Conservation (phyloP, 2,113 vertebrate genomes). For the Laterallus jamaicensis region DNA sequence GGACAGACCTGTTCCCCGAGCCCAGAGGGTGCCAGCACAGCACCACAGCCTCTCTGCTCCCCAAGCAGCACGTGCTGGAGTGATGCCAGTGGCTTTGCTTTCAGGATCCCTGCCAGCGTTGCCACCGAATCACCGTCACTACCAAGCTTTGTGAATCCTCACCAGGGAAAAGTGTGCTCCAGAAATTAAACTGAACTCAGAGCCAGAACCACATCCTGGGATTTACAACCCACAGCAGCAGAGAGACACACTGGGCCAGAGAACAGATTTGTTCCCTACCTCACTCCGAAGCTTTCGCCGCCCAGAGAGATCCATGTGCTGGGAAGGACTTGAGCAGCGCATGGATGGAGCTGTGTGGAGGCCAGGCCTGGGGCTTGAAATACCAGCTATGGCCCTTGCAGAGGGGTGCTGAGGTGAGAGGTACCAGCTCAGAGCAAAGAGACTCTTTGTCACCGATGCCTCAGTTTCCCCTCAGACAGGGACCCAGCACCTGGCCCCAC, state of each 20-base stretch:
- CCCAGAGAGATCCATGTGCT: neutral
- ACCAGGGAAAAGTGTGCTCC: neutral
- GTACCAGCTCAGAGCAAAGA: neutral
- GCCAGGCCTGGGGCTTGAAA: neutral
- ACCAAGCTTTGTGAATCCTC: neutral
- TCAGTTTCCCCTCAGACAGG: neutral
- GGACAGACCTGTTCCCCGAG: neutral
- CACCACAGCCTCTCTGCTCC: neutral
- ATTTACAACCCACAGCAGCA: neutral
- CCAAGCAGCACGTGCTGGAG: rapidly evolving
- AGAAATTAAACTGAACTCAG: neutral
- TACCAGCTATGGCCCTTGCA: neutral
- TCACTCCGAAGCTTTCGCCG: neutral
- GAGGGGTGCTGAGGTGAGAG: neutral
- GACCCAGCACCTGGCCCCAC: rapidly evolving
- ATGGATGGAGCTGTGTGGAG: neutral
- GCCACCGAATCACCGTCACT: neutral
- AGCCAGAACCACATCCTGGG: neutral
- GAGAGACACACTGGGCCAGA: neutral
- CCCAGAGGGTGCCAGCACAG: rapidly evolving
- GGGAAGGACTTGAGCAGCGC: neutral
- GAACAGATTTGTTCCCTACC: neutral
- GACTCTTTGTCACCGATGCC: neutral
- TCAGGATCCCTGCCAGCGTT: neutral
- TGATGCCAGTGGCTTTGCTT: neutral